Conservation (phyloP, 2,888 invertebrate genomes). For the Ophioninae sp. region DNA sequence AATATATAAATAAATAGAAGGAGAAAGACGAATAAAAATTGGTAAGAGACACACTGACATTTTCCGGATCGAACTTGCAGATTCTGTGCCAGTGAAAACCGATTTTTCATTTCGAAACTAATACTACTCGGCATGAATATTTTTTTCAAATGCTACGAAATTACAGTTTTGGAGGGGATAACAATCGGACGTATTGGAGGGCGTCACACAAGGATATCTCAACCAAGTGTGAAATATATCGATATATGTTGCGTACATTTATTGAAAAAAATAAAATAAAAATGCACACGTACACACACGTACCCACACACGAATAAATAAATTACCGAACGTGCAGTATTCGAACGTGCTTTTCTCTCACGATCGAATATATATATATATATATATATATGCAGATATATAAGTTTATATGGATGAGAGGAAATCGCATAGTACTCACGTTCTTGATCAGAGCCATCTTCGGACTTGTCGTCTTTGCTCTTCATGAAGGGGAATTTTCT, state of each 20-base stretch:
- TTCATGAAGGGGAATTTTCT: slow-evolving; percentile 99
- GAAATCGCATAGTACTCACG: slow-evolving; percentile 87
- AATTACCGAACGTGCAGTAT: slow-evolving; percentile 75
- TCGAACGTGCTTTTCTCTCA: slow-evolving; percentile 60
- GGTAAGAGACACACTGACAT: not conserved
- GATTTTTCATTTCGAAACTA: not conserved
- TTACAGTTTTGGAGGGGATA: slow-evolving; percentile 19
- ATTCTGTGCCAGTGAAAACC: not conserved
- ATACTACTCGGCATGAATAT: not conserved
- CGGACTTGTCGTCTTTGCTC: slow-evolving; percentile 98
- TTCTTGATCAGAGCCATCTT: slow-evolving; percentile 98
- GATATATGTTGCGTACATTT: slow-evolving; percentile 8
- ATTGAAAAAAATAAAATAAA: not conserved
- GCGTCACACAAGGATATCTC: slow-evolving; percentile 19
- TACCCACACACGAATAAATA: slow-evolving; percentile 57
- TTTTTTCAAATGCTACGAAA: not conserved
- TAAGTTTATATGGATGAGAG: not conserved
- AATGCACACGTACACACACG: slow-evolving; percentile 32
- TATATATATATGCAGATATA: slow-evolving; percentile 18
- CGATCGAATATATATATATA: slow-evolving; percentile 34
- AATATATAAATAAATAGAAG: no score
- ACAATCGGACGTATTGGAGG: slow-evolving; percentile 38
- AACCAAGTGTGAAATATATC: slow-evolving; percentile 34
- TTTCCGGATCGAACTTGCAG: not conserved
- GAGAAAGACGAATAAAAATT: not conserved